Conservation (phyloP, 2,888 invertebrate genomes). For the Hirtodrosophila cameraria region DNA sequence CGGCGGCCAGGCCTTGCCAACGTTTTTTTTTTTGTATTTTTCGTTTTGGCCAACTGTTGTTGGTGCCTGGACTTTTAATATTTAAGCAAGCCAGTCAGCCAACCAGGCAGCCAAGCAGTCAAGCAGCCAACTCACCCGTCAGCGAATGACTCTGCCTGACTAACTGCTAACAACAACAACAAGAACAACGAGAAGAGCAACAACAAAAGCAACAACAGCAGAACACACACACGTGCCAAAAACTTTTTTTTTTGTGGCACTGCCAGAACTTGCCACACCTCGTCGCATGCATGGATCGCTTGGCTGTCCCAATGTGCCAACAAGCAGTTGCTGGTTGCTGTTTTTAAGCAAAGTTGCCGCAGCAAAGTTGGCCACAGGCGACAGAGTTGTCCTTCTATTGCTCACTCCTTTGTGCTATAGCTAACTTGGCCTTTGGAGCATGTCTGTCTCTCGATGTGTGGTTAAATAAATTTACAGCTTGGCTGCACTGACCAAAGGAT, state of each 20-base stretch:
- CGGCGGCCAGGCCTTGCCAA: slow-evolving; percentile 42
- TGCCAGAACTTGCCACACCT: slow-evolving; percentile 44
- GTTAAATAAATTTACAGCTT: slow-evolving; percentile 59
- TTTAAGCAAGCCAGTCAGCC: slow-evolving; percentile 54
- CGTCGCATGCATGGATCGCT: slow-evolving; percentile 25
- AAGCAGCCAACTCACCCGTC: slow-evolving; percentile 14
- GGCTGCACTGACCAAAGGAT: slow-evolving; percentile 23
- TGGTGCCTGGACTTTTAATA: slow-evolving; percentile 65
- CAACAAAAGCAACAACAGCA: slow-evolving; percentile 5
- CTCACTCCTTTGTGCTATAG: slow-evolving; percentile 13
- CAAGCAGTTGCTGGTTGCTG: slow-evolving; percentile 30
- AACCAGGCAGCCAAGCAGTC: neutral
- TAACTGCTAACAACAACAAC: slow-evolving; percentile 34
- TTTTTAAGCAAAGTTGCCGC: slow-evolving; percentile 51
- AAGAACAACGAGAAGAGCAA: slow-evolving; percentile 12
- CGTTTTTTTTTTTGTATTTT: neutral
- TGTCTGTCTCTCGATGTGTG: slow-evolving; percentile 52
- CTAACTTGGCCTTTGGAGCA: slow-evolving; percentile 7
- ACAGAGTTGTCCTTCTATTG: slow-evolving; percentile 16
- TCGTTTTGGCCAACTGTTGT: slow-evolving; percentile 25
- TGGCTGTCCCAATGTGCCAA: slow-evolving; percentile 30
- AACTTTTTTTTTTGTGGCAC: slow-evolving; percentile 21
- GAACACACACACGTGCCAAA: slow-evolving; percentile 39
- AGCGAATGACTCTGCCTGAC: slow-evolving; percentile 28
- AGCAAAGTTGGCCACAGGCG: slow-evolving; percentile 36